Evolutionary conservation across 1,140 invertebrate genomes (phyloP), one percentile per base, ranked within the genome.

Genomic region (Hermatobates lingyangjiaoensis): DNA sequence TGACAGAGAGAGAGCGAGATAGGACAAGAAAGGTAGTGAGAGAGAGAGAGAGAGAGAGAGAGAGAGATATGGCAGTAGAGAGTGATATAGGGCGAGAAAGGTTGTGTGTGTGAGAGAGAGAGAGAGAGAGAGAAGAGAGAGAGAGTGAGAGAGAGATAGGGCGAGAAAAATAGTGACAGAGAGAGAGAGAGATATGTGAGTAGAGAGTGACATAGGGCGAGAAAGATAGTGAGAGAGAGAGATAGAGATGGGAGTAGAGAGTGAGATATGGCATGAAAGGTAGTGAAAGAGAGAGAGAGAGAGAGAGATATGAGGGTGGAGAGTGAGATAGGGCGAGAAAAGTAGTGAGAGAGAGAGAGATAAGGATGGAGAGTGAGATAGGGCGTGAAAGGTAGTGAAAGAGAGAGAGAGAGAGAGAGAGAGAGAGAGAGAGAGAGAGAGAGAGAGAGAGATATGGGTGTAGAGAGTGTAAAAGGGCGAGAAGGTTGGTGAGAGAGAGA

Each of bases 31-130:
- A 51, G 42, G 25, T 20, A 51, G 30, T 27, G 30, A 45, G 25
- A 51, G 30, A 45, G 30, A 51, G 39, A 51, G 25, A 27, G 30
- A 51, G 50, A 51, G 42, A 51, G 50, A 38, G 30, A 27, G 50
- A 51, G 25, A 38, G 30, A 51, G 39, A 51, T 12, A 51, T 20
- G 45, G 42, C 27, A 24, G 28, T 39, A 51, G 40, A 51, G 40
- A 27, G 30, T 10, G 39, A 45, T 20, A 28, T 5, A 3, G 10
- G 23, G 40, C 2, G 23, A 28, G 40, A 28, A 27, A 18, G 28
- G 3, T 39, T 26, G 34, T 26, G n/a, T 3, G 21, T n/a, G 26
- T n/a, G 18, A 27, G 21, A 50, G 18, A 38, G 27, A 15, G 26
- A 42, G 38, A n/a, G n/a, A n/a, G n/a, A 40, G 24, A 38, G 18